These are phyloP conservation scores for Acheta domesticus DNA, from an alignment of 2,888 invertebrate genomes.

Conservation along the genomic window DNA sequence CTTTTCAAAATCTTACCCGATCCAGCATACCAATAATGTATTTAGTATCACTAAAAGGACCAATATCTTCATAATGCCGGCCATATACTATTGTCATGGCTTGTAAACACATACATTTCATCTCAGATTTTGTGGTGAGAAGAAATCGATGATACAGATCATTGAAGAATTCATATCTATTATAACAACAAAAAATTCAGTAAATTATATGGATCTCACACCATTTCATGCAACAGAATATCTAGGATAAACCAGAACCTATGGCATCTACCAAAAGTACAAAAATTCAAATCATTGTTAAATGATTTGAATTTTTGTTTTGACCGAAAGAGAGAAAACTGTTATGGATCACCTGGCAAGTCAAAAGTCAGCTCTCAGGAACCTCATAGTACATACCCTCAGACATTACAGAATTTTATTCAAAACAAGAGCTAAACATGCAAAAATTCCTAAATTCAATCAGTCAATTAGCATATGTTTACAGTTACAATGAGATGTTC, in stretches of 20 bases:
- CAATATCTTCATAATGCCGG: conserved; percentile 94
- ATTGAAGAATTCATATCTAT: conserved; percentile 92
- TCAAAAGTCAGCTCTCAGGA: too few species aligned
- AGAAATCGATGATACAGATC: conserved; percentile 97
- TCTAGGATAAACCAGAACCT: background rate
- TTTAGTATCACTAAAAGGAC: conserved; percentile 93
- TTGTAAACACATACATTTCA: conserved; percentile 97
- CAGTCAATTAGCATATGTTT: too few species aligned
- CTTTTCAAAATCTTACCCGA: conserved; percentile 59
- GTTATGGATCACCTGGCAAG: too few species aligned
- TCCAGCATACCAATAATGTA: conserved; percentile 94
- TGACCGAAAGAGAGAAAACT: too few species aligned
- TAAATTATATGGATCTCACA: too few species aligned
- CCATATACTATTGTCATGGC: conserved; percentile 98
- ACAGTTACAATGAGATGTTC: too few species aligned
- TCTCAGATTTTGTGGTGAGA: conserved; percentile 84
- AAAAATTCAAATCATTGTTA: background rate
- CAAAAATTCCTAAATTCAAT: too few species aligned
- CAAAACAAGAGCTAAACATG: too few species aligned
- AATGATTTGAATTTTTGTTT: too few species aligned
- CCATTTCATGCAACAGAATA: too few species aligned
- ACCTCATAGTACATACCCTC: too few species aligned
- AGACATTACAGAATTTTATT: too few species aligned
- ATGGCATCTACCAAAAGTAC: background rate
- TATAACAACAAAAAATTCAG: conserved; percentile 41